phyloP scores from a whole-genome alignment of 30 jellyfish, hydroid and myxozoan species.

The Aurelia aurita region DNA sequence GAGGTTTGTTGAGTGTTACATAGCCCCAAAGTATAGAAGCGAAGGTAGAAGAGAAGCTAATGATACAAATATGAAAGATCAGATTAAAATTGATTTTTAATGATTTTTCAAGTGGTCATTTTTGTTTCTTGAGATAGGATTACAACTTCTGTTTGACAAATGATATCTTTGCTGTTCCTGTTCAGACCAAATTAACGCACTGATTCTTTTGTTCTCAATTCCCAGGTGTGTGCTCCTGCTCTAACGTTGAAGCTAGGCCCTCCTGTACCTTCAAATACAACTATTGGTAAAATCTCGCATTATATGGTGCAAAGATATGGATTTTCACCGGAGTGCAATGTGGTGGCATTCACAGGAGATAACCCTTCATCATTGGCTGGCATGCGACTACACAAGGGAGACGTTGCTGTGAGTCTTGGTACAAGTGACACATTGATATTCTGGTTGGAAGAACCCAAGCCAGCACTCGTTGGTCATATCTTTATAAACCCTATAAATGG shows the following conservation, averaged over 20 bases:
- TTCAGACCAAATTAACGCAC: too few relatives aligned
- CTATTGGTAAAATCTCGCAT: constrained; percentile 66
- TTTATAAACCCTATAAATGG: constrained; percentile 88
- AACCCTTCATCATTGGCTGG: constrained; percentile 96
- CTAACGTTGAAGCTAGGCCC: constrained; percentile 60
- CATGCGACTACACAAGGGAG: constrained; percentile 77
- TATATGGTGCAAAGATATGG: constrained; percentile 80
- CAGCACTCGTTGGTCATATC: constrained; percentile 76
- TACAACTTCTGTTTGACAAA: too few relatives aligned
- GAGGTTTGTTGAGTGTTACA: constrained; percentile 42
- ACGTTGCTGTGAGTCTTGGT: constrained; percentile 93
- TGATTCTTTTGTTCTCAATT: not conserved
- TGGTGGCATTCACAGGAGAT: constrained; percentile 92
- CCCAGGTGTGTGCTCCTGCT: constrained; percentile 89
- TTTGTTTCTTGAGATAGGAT: too few relatives aligned
- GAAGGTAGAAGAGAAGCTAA: too few relatives aligned
- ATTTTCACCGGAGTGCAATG: constrained; percentile 62
- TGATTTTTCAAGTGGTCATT: too few relatives aligned
- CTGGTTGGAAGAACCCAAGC: constrained; percentile 67
- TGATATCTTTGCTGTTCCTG: too few relatives aligned
- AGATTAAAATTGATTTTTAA: too few relatives aligned
- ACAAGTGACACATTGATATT: constrained; percentile 93
- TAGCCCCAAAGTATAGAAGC: too few relatives aligned
- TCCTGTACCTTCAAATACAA: constrained; percentile 79
- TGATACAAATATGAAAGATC: too few relatives aligned